Evolutionary conservation across 2,888 invertebrate genomes (phyloP).

Genomic region (Colletes collaris): DNA sequence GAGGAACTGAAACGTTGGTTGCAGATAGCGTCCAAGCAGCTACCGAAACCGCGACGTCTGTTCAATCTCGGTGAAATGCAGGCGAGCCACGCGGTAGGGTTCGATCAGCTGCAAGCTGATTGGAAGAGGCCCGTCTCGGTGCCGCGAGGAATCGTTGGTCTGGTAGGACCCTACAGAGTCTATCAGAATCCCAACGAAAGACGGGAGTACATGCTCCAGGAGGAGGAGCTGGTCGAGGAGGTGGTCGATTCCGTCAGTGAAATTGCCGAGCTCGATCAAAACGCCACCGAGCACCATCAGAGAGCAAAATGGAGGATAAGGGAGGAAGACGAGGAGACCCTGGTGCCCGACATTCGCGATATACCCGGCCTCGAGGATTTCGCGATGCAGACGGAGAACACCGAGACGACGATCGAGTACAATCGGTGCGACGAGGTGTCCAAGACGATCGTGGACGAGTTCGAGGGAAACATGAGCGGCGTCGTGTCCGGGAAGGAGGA

Average conservation of each 20-base stretch:
- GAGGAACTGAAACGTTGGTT: slow-evolving; percentile 74
- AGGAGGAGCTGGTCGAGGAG: slow-evolving; percentile 75
- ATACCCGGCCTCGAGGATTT: slow-evolving; percentile 50
- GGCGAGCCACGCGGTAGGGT: slow-evolving; percentile 36
- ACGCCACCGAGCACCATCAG: slow-evolving; percentile 57
- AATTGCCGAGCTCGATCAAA: slow-evolving; percentile 41
- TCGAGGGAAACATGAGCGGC: slow-evolving; percentile 13
- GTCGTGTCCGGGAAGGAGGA: slow-evolving; percentile 70
- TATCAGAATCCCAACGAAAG: slow-evolving; percentile 74
- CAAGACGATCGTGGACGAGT: slow-evolving; percentile 21
- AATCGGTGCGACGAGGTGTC: slow-evolving; percentile 1
- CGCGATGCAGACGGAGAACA: slow-evolving; percentile 9
- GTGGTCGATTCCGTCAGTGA: slow-evolving; percentile 68
- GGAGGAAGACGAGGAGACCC: slow-evolving; percentile 71
- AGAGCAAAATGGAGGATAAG: slow-evolving; percentile 75
- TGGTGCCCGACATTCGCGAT: slow-evolving; percentile 68
- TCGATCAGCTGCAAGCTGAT: slow-evolving; percentile 37
- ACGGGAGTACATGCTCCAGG: slow-evolving; percentile 75
- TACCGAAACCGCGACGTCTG: slow-evolving; percentile 41
- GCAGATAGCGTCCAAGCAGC: slow-evolving; percentile 64
- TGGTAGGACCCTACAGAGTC: slow-evolving; percentile 77
- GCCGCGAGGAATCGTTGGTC: slow-evolving; percentile 77
- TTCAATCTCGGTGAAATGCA: slow-evolving; percentile 59
- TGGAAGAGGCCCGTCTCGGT: slow-evolving; percentile 58
- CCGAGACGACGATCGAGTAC: slow-evolving; percentile 26